A percentile compares a stretch with the other conserved stretches of the same genome.
These are phyloP conservation scores for Chlamydotis undulata DNA, from an alignment of 2,113 vertebrate species.

Conservation along the genomic window DNA sequence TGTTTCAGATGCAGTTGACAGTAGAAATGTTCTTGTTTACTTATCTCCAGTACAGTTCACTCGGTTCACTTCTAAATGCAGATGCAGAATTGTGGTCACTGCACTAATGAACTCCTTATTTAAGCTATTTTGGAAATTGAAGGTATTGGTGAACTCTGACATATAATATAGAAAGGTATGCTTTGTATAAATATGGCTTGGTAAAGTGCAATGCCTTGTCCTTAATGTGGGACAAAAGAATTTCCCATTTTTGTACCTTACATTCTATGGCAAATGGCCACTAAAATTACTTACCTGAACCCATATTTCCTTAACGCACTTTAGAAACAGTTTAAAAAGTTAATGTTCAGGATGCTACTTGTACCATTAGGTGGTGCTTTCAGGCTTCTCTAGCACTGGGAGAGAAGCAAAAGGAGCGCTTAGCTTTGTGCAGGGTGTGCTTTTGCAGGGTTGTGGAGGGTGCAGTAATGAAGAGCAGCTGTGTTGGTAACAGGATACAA, in stretches of 20 bases:
- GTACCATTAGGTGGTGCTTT: slow-evolving; percentile 48
- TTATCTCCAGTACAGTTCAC: neutral
- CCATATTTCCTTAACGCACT: neutral
- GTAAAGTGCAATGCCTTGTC: neutral
- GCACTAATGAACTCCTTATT: neutral
- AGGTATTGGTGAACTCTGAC: neutral
- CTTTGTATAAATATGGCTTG: neutral
- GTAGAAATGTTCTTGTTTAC: neutral
- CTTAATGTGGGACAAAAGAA: neutral
- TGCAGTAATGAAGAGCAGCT: slow-evolving; percentile 25
- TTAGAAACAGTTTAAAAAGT: neutral
- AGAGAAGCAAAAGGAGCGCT: neutral
- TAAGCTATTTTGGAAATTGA: neutral
- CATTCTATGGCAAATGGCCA: neutral
- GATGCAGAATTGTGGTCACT: neutral
- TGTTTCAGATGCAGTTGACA: neutral
- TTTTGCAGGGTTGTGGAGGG: neutral
- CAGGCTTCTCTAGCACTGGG: neutral
- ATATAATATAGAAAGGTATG: neutral
- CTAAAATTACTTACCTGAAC: neutral
- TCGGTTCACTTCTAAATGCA: neutral
- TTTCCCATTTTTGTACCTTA: neutral
- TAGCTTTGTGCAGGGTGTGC: neutral
- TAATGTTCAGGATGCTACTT: neutral
- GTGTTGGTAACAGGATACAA: neutral